A percentile compares a stretch with the other conserved stretches of the same genome.
Evolutionary conservation across 2,888 invertebrate species (phyloP).

Genomic region (Amiota communis): DNA sequence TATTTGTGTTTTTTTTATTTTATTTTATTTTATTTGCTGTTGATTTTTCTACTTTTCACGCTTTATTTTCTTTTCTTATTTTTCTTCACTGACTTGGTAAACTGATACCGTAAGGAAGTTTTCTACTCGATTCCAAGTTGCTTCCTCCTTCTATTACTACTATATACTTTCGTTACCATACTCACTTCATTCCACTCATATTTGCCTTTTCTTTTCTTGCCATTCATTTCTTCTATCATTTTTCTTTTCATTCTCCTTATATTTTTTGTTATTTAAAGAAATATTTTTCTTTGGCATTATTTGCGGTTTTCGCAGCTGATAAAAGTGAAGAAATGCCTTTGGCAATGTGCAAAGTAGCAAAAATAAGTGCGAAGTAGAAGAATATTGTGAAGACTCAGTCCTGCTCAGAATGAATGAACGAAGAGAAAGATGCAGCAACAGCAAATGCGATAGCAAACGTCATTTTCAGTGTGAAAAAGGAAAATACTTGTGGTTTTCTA

Average conservation of each 20-base stretch:
- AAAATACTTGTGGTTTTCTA: not conserved
- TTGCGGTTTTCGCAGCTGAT: slow-evolving; percentile 16
- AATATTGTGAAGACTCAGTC: not conserved
- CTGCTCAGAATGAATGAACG: not conserved
- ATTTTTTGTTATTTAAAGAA: not conserved
- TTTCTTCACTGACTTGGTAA: not conserved
- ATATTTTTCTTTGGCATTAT: slow-evolving; percentile 7
- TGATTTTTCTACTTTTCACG: slow-evolving; percentile 14
- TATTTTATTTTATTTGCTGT: slow-evolving; percentile 3
- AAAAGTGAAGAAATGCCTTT: slow-evolving; percentile 9
- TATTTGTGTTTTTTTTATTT: not conserved
- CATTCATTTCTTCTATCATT: not conserved
- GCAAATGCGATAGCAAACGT: too few relatives aligned
- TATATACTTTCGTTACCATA: not conserved
- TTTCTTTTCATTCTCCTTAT: not conserved
- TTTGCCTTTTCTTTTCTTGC: not conserved
- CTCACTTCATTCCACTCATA: not conserved
- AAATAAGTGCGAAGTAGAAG: not conserved
- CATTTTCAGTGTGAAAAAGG: too few relatives aligned
- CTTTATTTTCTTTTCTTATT: not conserved
- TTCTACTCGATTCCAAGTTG: too few relatives aligned
- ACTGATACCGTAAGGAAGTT: slow-evolving; percentile 12
- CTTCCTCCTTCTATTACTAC: not conserved
- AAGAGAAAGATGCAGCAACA: not conserved
- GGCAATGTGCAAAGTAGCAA: slow-evolving; percentile 1